Evolutionary conservation across 2,888 invertebrate genomes (phyloP).

Genomic region (Brachypalpus laphriformis): DNA sequence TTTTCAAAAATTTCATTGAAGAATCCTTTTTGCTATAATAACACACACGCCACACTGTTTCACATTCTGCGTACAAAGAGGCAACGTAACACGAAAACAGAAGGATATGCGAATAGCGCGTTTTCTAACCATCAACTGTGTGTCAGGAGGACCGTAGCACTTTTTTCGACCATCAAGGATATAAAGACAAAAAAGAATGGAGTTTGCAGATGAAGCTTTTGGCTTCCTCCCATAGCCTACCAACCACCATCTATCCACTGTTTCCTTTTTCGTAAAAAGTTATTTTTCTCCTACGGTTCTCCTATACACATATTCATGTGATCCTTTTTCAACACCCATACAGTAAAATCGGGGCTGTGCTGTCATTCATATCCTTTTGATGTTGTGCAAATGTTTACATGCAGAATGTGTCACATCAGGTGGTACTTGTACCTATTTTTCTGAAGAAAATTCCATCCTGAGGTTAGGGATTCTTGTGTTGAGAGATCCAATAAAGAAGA

Average conservation of each 20-base stretch:
- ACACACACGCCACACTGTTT: neutral
- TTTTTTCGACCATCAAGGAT: slow-evolving; percentile 62
- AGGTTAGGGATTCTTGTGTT: slow-evolving; percentile 5
- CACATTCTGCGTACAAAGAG: neutral
- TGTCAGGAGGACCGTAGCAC: slow-evolving; percentile 44
- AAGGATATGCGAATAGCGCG: slow-evolving; percentile 65
- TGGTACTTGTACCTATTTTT: neutral
- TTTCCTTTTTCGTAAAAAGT: slow-evolving; percentile 48
- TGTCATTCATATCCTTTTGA: slow-evolving; percentile 37
- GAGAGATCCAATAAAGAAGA: slow-evolving; percentile 8
- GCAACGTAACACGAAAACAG: slow-evolving; percentile 6
- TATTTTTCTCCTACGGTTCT: slow-evolving; percentile 56
- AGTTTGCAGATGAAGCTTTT: slow-evolving; percentile 72
- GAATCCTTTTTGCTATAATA: no score
- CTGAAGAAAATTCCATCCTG: slow-evolving; percentile 1
- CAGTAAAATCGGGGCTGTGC: neutral
- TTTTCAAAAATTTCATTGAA: slow-evolving; percentile 6
- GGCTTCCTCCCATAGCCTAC: slow-evolving; percentile 17
- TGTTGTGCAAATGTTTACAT: slow-evolving; percentile 48
- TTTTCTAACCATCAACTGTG: slow-evolving; percentile 72
- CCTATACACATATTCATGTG: slow-evolving; percentile 49
- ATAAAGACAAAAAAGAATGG: slow-evolving; percentile 42
- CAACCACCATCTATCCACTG: slow-evolving; percentile 14
- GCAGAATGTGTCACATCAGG: slow-evolving; percentile 10
- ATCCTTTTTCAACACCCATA: slow-evolving; percentile 51